Conservation (phyloP, 2,888 invertebrate genomes). For the Schizotus pectinicornis region DNA sequence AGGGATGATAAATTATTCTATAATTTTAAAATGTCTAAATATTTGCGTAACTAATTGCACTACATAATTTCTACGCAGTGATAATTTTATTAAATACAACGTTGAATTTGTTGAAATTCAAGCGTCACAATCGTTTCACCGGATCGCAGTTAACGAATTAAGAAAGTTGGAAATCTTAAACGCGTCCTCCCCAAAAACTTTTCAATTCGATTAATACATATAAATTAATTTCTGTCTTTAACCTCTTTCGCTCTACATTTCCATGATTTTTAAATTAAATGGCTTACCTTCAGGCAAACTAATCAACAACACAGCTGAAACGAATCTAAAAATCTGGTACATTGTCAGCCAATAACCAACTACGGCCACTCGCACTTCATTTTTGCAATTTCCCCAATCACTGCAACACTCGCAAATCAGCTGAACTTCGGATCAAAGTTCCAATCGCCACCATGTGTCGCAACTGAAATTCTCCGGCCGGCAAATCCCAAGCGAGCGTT, state of each 20-base stretch:
- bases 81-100: too few species aligned
- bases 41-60: too few species aligned
- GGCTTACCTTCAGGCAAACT: constrained; percentile 18
- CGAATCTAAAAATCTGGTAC: constrained; percentile 2
- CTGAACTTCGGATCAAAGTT: neutral
- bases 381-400: neutral
- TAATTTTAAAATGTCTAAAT: too few species aligned
- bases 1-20: too few species aligned
- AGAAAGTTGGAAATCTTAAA: too few species aligned
- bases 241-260: too few species aligned
- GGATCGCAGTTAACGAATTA: too few species aligned
- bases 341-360: constrained; percentile 12
- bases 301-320: constrained; percentile 8
- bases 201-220: neutral
- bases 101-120: too few species aligned
- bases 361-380: constrained; percentile 19
- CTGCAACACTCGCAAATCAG: neutral
- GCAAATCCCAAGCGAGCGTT: neutral
- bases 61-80: too few species aligned
- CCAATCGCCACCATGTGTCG: neutral
- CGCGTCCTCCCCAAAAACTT: too few species aligned
- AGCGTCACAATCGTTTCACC: too few species aligned
- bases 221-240: neutral
- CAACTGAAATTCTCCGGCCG: neutral
- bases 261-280: neutral